phyloP scores from a whole-genome alignment of 2,888 invertebrate species.

The Spisula subtruncata region DNA sequence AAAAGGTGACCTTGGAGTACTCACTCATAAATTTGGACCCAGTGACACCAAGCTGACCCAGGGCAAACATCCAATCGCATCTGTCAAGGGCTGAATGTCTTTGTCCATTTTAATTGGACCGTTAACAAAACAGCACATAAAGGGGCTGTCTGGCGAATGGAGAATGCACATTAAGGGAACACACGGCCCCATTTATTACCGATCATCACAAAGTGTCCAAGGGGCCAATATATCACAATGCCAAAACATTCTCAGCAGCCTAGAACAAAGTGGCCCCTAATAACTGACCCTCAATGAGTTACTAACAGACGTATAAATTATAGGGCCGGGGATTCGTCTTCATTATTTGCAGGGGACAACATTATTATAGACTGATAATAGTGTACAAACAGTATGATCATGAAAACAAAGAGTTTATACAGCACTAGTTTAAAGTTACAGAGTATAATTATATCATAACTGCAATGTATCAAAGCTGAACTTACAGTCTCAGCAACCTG shows the following conservation, averaged over 20 bases:
- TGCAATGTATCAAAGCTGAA: too few species aligned
- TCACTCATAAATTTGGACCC: slow-evolving; percentile 12
- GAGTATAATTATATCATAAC: too few species aligned
- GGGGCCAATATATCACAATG: slow-evolving; percentile 21
- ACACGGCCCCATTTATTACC: slow-evolving; percentile 24
- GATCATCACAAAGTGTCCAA: slow-evolving; percentile 27
- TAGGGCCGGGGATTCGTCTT: neutral
- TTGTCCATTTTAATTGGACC: slow-evolving; percentile 48
- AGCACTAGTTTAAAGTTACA: too few species aligned
- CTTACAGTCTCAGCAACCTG: too few species aligned
- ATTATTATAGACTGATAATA: neutral
- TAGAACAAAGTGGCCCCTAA: slow-evolving; percentile 24
- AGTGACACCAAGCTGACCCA: slow-evolving; percentile 49
- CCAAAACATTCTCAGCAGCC: neutral
- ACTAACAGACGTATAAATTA: slow-evolving; percentile 26
- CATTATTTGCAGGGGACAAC: neutral
- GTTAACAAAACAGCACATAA: slow-evolving; percentile 27
- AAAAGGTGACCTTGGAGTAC: slow-evolving; percentile 38
- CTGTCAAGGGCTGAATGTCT: slow-evolving; percentile 45
- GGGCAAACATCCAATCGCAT: slow-evolving; percentile 52
- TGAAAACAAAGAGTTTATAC: too few species aligned
- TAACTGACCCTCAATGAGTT: slow-evolving; percentile 20
- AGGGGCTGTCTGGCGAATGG: slow-evolving; percentile 14
- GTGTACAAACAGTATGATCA: too few species aligned
- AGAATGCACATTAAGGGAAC: slow-evolving; percentile 11